Conservation (phyloP, 2,113 vertebrate species). For the Etia nguti region DNA sequence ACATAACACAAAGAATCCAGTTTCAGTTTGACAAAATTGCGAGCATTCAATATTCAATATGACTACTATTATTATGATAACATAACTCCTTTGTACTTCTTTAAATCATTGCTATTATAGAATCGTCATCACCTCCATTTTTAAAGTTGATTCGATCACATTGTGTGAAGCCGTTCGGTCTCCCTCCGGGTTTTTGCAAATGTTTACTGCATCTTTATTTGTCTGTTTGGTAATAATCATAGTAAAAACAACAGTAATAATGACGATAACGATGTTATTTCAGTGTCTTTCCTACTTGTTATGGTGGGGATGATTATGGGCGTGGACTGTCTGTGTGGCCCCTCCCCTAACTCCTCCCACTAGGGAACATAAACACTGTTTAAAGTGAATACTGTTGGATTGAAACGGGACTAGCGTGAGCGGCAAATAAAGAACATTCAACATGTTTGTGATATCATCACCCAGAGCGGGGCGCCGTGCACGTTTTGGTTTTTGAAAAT, state of each 20-base stretch:
- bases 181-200: slow-evolving; percentile 53
- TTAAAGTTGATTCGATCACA: slow-evolving; percentile 44
- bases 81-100: slow-evolving; percentile 63
- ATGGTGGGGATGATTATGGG: slow-evolving; percentile 30
- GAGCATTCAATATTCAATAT: slow-evolving; percentile 76
- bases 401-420: slow-evolving; percentile 8
- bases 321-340: slow-evolving; percentile 11
- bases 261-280: slow-evolving; percentile 17
- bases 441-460: background rate
- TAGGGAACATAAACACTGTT: slow-evolving; percentile 56
- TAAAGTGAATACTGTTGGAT: slow-evolving; percentile 63
- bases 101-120: slow-evolving; percentile 63
- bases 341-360: slow-evolving; percentile 41
- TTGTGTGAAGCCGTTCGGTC: slow-evolving; percentile 52
- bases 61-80: slow-evolving; percentile 71
- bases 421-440: background rate
- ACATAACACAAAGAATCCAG: slow-evolving; percentile 78
- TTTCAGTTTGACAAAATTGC: slow-evolving; percentile 76
- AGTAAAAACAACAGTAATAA: slow-evolving; percentile 38
- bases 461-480: slow-evolving; percentile 4
- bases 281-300: slow-evolving; percentile 30
- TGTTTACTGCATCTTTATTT: slow-evolving; percentile 52
- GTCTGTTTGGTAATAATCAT: slow-evolving; percentile 44
- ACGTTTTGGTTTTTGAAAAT: slow-evolving; percentile 41
- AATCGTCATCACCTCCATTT: slow-evolving; percentile 45